These are phyloP conservation scores for Synanthedon tipuliformis DNA, from an alignment of 2,888 invertebrate species.

Conservation along the genomic window DNA sequence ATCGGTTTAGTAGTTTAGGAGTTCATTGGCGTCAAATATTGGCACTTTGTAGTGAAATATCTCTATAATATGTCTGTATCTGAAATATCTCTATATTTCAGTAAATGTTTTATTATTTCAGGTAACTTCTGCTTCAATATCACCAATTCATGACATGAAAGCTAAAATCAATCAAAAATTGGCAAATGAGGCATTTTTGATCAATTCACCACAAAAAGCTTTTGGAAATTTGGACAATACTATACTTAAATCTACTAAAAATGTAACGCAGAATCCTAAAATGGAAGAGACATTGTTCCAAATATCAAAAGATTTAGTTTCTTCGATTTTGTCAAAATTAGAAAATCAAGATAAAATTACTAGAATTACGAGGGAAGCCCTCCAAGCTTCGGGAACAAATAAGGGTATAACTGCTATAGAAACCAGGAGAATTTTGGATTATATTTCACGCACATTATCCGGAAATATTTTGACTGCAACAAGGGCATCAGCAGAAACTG, in stretches of 20 bases:
- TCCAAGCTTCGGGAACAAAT: constrained; percentile 55
- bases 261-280: constrained; percentile 52
- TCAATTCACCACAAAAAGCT: constrained; percentile 44
- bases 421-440: constrained; percentile 56
- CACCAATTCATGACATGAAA: constrained; percentile 51
- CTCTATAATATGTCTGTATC: too few species aligned
- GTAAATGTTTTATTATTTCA: constrained; percentile 10
- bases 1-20: too few species aligned
- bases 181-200: constrained; percentile 23
- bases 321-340: constrained; percentile 52
- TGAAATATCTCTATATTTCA: too few species aligned
- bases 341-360: constrained; percentile 64
- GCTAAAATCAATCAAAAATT: constrained; percentile 31
- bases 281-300: constrained; percentile 56
- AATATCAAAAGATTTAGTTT: constrained; percentile 55
- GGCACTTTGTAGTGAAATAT: too few species aligned
- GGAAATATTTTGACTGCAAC: constrained; percentile 54
- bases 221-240: constrained; percentile 48
- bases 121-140: constrained; percentile 43
- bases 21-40: too few species aligned
- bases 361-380: constrained; percentile 53
- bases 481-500: constrained; percentile 56
- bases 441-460: constrained; percentile 56
- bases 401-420: constrained; percentile 62
- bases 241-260: constrained; percentile 43